Percentiles rank a stretch among this genome's conserved stretches.
Conservation (phyloP, 2,888 invertebrate species). For the Morpho helenor region DNA sequence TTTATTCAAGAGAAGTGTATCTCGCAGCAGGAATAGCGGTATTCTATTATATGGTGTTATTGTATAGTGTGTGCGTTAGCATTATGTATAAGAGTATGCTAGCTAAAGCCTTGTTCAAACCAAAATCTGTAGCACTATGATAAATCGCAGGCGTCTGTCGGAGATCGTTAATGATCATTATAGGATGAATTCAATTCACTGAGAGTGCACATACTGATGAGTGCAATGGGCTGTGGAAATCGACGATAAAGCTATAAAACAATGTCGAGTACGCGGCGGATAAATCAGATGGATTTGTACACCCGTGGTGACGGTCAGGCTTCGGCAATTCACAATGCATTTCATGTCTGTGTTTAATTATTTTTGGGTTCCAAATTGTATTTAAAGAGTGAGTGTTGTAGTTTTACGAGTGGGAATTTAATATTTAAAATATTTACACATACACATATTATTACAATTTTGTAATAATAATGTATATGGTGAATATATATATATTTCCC, state of each 20-base stretch:
- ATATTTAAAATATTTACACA: too few species aligned
- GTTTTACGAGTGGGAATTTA: too few species aligned
- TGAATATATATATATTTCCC: too few species aligned
- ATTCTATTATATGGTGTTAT: too few species aligned
- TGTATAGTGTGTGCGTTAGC: too few species aligned
- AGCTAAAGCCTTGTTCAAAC: too few species aligned
- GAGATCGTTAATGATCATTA: constrained; percentile 25
- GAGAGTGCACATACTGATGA: constrained; percentile 19
- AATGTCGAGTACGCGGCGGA: constrained; percentile 27
- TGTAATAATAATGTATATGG: too few species aligned
- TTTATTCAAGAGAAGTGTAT: too few species aligned
- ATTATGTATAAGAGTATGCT: too few species aligned
- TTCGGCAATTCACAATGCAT: constrained; percentile 29
- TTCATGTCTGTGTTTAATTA: constrained; percentile 29
- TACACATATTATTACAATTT: too few species aligned
- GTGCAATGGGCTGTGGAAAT: constrained; percentile 21
- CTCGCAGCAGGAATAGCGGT: too few species aligned
- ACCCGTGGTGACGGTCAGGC: constrained; percentile 25
- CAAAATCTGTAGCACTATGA: background rate
- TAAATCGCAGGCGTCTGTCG: constrained; percentile 8
- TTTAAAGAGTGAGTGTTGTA: too few species aligned
- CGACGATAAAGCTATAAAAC: constrained; percentile 29
- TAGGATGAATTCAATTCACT: constrained; percentile 18
- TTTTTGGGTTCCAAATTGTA: constrained; percentile 15
- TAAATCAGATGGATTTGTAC: constrained; percentile 32